phyloP scores from a whole-genome alignment of 2,797 vertebrate genomes.

The Cyclura pinguis region DNA sequence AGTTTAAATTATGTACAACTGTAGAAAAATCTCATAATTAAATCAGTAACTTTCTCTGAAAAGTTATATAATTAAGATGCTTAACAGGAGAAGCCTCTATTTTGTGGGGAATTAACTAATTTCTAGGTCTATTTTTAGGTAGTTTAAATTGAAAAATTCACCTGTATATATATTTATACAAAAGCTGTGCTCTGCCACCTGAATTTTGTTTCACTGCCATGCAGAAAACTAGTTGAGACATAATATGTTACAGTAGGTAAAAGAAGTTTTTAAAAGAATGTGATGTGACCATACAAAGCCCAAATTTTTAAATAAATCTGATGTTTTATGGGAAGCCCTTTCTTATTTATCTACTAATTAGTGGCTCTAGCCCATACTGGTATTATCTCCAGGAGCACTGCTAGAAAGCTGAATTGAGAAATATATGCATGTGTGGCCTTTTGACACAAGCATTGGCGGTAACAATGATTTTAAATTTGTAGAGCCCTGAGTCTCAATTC shows the following conservation, averaged over 20 bases:
- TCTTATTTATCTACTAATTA: constrained; percentile 14
- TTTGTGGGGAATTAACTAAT: constrained; percentile 38
- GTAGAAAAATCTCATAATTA: constrained; percentile 41
- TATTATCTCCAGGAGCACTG: constrained; percentile 20
- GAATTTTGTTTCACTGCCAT: constrained; percentile 27
- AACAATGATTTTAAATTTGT: fast-evolving
- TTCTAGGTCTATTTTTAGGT: constrained; percentile 30
- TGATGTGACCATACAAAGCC: not conserved
- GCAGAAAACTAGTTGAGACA: constrained; percentile 12
- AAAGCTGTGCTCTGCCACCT: constrained; percentile 30
- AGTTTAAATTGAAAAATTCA: constrained; percentile 35
- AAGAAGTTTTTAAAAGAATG: constrained; percentile 20
- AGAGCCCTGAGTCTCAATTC: not conserved
- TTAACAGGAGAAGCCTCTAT: not conserved
- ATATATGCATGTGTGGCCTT: not conserved
- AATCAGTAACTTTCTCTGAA: constrained; percentile 18
- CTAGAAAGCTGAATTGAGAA: not conserved
- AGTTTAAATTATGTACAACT: constrained; percentile 16
- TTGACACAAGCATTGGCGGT: not conserved
- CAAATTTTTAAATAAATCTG: constrained; percentile 12
- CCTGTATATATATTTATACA: too few relatives aligned
- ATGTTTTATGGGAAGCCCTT: constrained; percentile 22
- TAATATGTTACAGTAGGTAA: constrained; percentile 19
- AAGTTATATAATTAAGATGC: constrained; percentile 33
- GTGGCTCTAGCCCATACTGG: constrained; percentile 11